phyloP scores from a whole-genome alignment of 2,797 vertebrate species.

The Rhinogobio ventralis region DNA sequence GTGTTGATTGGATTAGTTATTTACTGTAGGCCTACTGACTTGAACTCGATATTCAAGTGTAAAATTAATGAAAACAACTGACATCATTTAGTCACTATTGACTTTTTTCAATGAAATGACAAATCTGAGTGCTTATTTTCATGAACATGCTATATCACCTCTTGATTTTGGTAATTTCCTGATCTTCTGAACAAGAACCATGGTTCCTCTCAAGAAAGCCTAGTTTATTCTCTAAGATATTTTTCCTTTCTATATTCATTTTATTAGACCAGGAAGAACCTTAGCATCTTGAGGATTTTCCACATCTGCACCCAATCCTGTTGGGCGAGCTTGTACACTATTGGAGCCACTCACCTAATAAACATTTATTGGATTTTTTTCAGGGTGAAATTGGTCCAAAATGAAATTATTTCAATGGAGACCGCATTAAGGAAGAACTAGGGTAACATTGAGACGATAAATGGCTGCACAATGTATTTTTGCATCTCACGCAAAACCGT shows the following conservation, averaged over 20 bases:
- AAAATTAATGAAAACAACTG: neutral
- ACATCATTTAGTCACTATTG: neutral
- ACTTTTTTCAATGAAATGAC: neutral
- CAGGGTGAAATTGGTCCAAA: constrained; percentile 52
- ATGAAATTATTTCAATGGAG: constrained; percentile 60
- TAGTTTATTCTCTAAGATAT: constrained; percentile 18
- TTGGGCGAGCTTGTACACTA: constrained; percentile 39
- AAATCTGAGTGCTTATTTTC: neutral
- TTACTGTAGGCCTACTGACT: neutral
- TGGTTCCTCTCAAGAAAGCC: constrained; percentile 50
- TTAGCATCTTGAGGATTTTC: constrained; percentile 18
- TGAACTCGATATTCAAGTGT: neutral
- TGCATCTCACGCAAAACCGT: constrained; percentile 69
- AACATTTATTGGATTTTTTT: constrained; percentile 55
- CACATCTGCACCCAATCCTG: constrained; percentile 55
- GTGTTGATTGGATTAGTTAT: neutral
- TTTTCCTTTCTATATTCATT: constrained; percentile 34
- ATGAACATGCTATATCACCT: constrained; percentile 15
- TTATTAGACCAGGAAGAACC: constrained; percentile 43
- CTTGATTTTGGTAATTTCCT: neutral
- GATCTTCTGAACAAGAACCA: constrained; percentile 29
- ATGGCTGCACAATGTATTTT: constrained; percentile 69
- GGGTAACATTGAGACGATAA: constrained; percentile 60
- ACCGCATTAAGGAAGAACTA: constrained; percentile 55
- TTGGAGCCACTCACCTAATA: constrained; percentile 57